Base-by-base conservation (phyloP, 2,113 vertebrate genomes). In the Bombycilla garrulus region DNA sequence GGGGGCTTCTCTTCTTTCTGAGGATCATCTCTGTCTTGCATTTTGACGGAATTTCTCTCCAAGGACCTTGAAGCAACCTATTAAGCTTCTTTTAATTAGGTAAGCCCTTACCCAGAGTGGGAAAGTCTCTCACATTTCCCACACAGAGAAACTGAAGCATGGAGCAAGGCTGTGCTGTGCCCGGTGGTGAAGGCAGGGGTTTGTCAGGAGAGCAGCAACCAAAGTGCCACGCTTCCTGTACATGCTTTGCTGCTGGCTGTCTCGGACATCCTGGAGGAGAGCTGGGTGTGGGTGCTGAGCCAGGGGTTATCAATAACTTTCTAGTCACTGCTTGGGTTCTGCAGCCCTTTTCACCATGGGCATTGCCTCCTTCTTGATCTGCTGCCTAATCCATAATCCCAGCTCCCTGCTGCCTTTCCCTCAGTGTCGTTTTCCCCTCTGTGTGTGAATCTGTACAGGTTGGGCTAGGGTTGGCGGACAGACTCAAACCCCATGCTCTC, bases 141-240 rank as follows among this genome's bases (percentile, higher is more conserved):
- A 73, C 23, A n/a, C 9, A 28, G 73, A 65, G 70, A 84, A 80
- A 73, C 62, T 67, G 86, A 83, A 81, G 79, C 36, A 40, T 0
- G 11, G 64, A 67, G 53, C 45, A 42, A 35, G 40, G 38, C 51
- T 72, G 51, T 2, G 12, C 3, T 0, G 0, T 36, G 31, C 26
- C 56, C 6, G 2, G 38, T 20, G 33, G 56, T 24, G 42, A 24
- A 11, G 0, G 0, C 16, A 13, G 18, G 14, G 58, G 42, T 25
- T 80, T 18, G 12, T 53, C 48, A 67, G 35, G 23, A 73, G 38
- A 61, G 45, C 28, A 14, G 26, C 2, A 8, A 15, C 54, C 9
- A 10, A 36, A 61, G 28, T 7, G 1, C 2, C 5, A 6, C 0
- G 0, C 12, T 80, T 50, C 44, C 38, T 2, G 0, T 21, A 3